phyloP scores from a whole-genome alignment of 2,888 invertebrate species.

The Agrochola circellaris region DNA sequence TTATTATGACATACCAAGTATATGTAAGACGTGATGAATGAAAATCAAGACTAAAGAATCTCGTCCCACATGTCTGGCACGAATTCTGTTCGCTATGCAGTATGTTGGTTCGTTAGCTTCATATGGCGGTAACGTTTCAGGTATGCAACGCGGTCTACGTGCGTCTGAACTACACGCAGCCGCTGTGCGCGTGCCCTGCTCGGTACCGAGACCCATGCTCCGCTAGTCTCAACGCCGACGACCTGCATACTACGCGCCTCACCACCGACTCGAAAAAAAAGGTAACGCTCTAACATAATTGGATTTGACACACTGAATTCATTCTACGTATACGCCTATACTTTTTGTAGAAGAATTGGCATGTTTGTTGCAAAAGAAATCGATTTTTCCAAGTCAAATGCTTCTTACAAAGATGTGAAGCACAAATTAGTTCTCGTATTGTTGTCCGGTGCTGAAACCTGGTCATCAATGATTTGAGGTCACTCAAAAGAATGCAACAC shows the following conservation, averaged over 20 bases:
- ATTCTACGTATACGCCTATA: conserved; percentile 35
- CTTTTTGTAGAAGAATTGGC: conserved; percentile 32
- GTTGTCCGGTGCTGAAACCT: conserved; percentile 10
- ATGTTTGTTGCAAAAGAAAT: conserved; percentile 39
- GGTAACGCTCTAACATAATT: conserved; percentile 86
- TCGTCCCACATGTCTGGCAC: conserved; percentile 37
- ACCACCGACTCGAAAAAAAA: conserved; percentile 96
- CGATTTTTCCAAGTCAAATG: conserved; percentile 38
- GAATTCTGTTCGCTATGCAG: conserved; percentile 32
- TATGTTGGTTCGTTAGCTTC: conserved; percentile 52
- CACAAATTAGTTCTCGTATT: conserved; percentile 32
- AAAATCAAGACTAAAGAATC: conserved; percentile 47
- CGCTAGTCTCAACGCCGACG: conserved; percentile 96
- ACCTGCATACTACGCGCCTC: conserved; percentile 97
- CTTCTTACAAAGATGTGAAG: conserved; percentile 27
- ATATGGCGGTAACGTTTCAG: conserved; percentile 82
- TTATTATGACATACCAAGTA: conserved; percentile 34
- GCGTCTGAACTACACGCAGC: conserved; percentile 97
- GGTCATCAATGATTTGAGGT: conserved; percentile 31
- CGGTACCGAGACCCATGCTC: conserved; percentile 97
- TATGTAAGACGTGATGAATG: conserved; percentile 45
- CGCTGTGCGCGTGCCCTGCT: conserved; percentile 97
- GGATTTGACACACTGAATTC: conserved; percentile 53
- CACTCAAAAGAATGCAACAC: conserved; percentile 13
- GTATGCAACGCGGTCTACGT: conserved; percentile 98